Base-by-base conservation (phyloP, 35 echinoderm and acorn worm genomes). In the Lytechinus variegatus region DNA sequence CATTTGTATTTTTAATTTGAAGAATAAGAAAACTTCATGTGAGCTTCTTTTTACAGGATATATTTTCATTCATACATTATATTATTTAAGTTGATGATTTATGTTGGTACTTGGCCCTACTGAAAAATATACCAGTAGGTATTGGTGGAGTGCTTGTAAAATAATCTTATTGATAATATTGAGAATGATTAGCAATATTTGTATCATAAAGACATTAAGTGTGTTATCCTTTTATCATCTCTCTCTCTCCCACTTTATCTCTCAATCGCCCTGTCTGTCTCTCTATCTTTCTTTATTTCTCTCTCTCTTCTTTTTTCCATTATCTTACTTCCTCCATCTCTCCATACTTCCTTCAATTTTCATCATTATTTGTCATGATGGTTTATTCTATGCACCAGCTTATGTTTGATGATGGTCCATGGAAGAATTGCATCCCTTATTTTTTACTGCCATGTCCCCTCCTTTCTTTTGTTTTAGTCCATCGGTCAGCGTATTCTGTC, bases 181-280 rank as follows among this genome's bases (percentile, higher is more conserved):
- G 66, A 79, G 66, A 79, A 79, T 24, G 66, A 79, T 79, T 79
- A 79, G 66, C 66, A 79, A 79, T 79, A 79, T 79, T 79, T 79
- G 66, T 79, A 79, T 79, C 66, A 79, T 79, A 19, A 79, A 79
- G 16, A 79, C 66, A 79, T 90, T 28, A 90, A 90, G 88, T 90
- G 88, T 90, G 88, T 90, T 90, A 10, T 52, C 52, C 52, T 12
- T 90, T 21, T 88, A 51, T 9, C 52, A 54, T 90, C 14, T 44
- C 52, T 14, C 52, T 29, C 28, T 89, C 87, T 51, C 1, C n/a
- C 88, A 51, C 10, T 52, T 28, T 90, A 10, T 90, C 88, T 9
- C 0, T 90, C 88, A 21, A 5, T 53, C 1, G 8, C 87, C 51
- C 87, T 89, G 27, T 89, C 87, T 28, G 27, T 89, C 87, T 89